Base-by-base conservation (phyloP, 2,113 vertebrate species). In the Pachyramphus minor region DNA sequence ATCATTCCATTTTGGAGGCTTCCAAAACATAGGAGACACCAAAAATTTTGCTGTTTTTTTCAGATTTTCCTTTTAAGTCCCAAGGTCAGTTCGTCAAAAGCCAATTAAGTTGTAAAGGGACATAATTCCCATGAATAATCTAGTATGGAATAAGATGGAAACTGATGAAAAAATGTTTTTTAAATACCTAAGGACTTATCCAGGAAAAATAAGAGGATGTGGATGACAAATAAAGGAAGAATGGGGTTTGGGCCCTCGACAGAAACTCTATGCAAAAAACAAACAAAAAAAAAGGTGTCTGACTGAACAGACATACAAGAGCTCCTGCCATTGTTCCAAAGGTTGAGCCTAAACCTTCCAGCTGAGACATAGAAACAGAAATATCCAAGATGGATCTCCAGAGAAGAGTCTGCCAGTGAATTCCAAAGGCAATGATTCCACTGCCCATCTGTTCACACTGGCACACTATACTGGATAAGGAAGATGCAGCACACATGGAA, bases 101-200 rank as follows among this genome's bases (percentile, higher is more conserved):
- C 77, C 75, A 93, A 67, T 81, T 72, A 55, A 84, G n/a, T 97
- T 97, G 94, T 95, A 96, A 95, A 97, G 93, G 91, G 96, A 95
- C 93, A 97, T 94, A 96, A 96, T 95, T 95, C 94, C 95, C 93
- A 94, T 91, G 62, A 87, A 87, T 45, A 95, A 81, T 24, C 66
- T 58, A 78, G 50, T 14, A 93, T 95, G 94, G 81, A 96, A 13
- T 59, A 91, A 47, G 75, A 96, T 85, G 87, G 76, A 91, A 93
- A 91, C 37, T 50, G 81, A 91, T 96, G 93, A 89, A 94, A 90
- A 92, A 95, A 93, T 42, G 41, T 42, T 42, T 42, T 83, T 78
- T 39, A 62, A 95, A 91, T 68, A 85, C 41, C 41, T 82, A 89
- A 89, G 74, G 89, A 80, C 45, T 94, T 81, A 37, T 84, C 77